These are phyloP conservation scores for Neoseiulus cucumeris DNA, from an alignment of 1,140 invertebrate species.

Conservation along the genomic window DNA sequence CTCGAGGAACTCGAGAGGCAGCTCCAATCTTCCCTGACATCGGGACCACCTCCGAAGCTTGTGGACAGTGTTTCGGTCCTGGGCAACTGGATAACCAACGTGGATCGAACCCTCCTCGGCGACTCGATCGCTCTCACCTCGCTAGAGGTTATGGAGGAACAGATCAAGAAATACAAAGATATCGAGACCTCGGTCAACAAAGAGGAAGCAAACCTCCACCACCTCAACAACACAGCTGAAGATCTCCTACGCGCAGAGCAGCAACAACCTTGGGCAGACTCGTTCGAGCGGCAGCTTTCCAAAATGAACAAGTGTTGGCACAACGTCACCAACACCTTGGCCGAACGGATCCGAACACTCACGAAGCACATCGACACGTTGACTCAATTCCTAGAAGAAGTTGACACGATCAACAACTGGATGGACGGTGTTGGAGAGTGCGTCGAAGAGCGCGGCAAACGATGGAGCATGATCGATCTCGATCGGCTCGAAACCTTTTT, in stretches of 20 bases:
- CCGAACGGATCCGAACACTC: not conserved
- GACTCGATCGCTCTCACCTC: conserved; percentile 37
- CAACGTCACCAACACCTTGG: conserved; percentile 27
- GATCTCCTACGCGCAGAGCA: conserved; percentile 31
- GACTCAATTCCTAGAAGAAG: conserved; percentile 35
- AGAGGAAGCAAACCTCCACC: conserved; percentile 33
- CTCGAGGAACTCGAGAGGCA: conserved; percentile 16
- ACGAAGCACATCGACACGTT: not conserved
- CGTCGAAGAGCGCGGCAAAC: conserved; percentile 30
- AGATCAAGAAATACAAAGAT: conserved; percentile 36
- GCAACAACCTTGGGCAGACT: conserved; percentile 26
- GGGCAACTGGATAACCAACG: conserved; percentile 36
- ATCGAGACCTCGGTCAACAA: conserved; percentile 32
- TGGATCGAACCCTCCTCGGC: conserved; percentile 35
- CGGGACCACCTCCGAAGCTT: conserved; percentile 17
- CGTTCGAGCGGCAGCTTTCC: conserved; percentile 34
- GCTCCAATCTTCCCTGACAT: conserved; percentile 14
- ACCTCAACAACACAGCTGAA: conserved; percentile 38
- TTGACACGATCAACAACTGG: conserved; percentile 39
- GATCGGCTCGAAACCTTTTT: conserved; percentile 43
- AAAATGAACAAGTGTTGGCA: conserved; percentile 40
- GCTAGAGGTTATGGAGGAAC: conserved; percentile 35
- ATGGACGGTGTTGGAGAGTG: conserved; percentile 41
- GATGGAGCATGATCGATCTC: conserved; percentile 29
- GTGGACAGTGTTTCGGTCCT: conserved; percentile 36